These are phyloP conservation scores for Drosophila kanekoi DNA, from an alignment of 2,888 invertebrate genomes.

Conservation along the genomic window DNA sequence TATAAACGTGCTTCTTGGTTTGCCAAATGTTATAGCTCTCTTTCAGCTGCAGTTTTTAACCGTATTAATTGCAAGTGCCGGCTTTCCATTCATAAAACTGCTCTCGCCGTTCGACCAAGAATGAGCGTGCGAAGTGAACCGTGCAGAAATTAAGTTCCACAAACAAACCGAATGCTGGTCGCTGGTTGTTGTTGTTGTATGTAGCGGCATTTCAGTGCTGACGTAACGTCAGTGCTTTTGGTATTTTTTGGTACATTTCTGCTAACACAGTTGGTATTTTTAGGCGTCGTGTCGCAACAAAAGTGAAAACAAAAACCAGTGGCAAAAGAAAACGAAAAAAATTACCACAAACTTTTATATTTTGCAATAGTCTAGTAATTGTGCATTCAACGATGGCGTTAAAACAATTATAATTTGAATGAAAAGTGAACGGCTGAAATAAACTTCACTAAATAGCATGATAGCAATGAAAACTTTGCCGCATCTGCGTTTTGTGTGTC, in stretches of 20 bases:
- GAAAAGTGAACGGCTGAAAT: conserved; percentile 28
- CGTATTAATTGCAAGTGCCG: conserved; percentile 44
- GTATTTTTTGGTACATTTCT: conserved; percentile 58
- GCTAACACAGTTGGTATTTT: conserved; percentile 40
- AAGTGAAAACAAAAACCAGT: conserved; percentile 69
- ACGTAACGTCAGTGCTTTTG: conserved; percentile 55
- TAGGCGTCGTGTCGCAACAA: conserved; percentile 49
- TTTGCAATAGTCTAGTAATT: conserved; percentile 31
- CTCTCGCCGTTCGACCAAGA: conserved; percentile 45
- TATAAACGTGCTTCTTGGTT: conserved; percentile 6
- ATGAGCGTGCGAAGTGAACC: conserved; percentile 44
- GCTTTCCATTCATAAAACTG: conserved; percentile 66
- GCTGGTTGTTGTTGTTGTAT: conserved; percentile 41
- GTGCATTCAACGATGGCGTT: conserved; percentile 34
- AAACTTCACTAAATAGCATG: conserved; percentile 11
- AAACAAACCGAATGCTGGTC: conserved; percentile 63
- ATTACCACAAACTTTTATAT: conserved; percentile 22
- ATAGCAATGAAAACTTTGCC: conserved; percentile 32
- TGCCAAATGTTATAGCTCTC: conserved; percentile 24
- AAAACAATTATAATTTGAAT: conserved; percentile 14
- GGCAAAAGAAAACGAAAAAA: conserved; percentile 35
- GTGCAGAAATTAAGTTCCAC: conserved; percentile 60
- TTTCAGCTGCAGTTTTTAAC: conserved; percentile 37
- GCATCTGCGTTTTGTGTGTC: conserved; percentile 35
- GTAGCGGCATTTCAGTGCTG: conserved; percentile 53